Evolutionary conservation across 2,113 vertebrate genomes (phyloP), one percentile per base, ranked within the genome.

Genomic region (Pogonocichla stellata): DNA sequence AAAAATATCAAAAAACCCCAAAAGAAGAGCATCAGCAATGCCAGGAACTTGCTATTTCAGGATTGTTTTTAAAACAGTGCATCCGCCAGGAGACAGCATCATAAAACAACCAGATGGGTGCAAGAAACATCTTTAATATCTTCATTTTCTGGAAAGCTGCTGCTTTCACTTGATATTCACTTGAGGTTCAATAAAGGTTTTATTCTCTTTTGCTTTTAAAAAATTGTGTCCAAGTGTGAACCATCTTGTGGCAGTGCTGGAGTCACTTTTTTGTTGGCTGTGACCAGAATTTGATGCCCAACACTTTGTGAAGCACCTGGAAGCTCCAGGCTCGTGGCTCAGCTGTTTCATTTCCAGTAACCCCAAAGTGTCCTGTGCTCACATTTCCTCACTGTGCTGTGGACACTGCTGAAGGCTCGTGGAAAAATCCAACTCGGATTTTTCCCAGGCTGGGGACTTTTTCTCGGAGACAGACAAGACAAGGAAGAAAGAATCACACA

Each of bases 201-300:
- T 22, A 19, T 36, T 74, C 67, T 10, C n/a, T 31, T 54, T 64
- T 28, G 20, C 60, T 75, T 75, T 64, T 34, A 31, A 65, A 65
- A 4, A 0, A 33, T 57, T 23, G 11, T 45, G 40, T 4, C 36
- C 14, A 17, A 43, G 36, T 0, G 0, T 15, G 50, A 58, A 58
- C 47, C n/a, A 33, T 22, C 51, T 15, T 31, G 36, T 40, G 5
- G 4, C 4, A 22, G 19, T 6, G 17, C 18, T 4, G 1, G 12
- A 40, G 40, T 60, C 43, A 28, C 34, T 42, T 34, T 38, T 16
- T 33, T 22, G 22, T 17, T 57, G 31, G 40, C 40, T 29, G 8
- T 11, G 3, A 18, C 6, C 62, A 51, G 42, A 80, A 26, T 54
- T 70, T 17, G 47, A 19, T n/a, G 47, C 6, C 28, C 23, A 57